These are phyloP conservation scores for Pheosia gnoma DNA, from an alignment of 2,888 invertebrate genomes.

Conservation along the genomic window DNA sequence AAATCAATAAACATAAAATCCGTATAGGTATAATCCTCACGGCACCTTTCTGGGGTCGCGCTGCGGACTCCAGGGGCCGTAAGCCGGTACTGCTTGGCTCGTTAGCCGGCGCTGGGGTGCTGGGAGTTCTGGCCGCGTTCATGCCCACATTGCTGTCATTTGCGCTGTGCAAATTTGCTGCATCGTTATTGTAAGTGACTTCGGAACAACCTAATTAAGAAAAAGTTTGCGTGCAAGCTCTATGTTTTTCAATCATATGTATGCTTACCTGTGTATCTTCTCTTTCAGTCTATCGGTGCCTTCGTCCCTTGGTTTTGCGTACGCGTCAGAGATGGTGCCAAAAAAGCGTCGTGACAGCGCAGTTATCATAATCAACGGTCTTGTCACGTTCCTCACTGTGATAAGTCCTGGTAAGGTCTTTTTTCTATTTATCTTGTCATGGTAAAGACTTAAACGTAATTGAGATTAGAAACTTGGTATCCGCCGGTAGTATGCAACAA, in stretches of 20 bases:
- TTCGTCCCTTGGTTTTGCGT: conserved; percentile 28
- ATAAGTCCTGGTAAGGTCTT: conserved; percentile 56
- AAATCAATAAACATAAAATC: no score
- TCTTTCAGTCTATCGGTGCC: conserved; percentile 6
- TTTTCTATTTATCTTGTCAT: no score
- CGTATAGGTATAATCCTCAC: conserved; percentile 68
- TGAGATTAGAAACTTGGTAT: no score
- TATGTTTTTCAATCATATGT: no score
- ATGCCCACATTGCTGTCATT: conserved; percentile 64
- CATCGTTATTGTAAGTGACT: conserved; percentile 72
- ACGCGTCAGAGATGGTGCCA: conserved; percentile 67
- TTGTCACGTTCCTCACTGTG: conserved; percentile 62
- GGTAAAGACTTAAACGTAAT: no score
- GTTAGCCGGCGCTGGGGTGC: conserved; percentile 51
- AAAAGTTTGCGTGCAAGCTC: no score
- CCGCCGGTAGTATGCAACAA: no score
- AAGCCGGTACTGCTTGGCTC: conserved; percentile 65
- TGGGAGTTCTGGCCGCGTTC: conserved; percentile 62
- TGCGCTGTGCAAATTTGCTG: conserved; percentile 62
- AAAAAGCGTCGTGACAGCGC: conserved; percentile 57
- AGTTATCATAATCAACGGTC: conserved; percentile 63
- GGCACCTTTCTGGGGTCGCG: conserved; percentile 73
- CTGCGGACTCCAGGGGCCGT: conserved; percentile 66
- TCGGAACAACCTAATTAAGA: no score
- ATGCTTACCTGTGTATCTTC: not conserved